Base-by-base conservation (phyloP, 2,888 invertebrate genomes). In the Eupeodes luniger region DNA sequence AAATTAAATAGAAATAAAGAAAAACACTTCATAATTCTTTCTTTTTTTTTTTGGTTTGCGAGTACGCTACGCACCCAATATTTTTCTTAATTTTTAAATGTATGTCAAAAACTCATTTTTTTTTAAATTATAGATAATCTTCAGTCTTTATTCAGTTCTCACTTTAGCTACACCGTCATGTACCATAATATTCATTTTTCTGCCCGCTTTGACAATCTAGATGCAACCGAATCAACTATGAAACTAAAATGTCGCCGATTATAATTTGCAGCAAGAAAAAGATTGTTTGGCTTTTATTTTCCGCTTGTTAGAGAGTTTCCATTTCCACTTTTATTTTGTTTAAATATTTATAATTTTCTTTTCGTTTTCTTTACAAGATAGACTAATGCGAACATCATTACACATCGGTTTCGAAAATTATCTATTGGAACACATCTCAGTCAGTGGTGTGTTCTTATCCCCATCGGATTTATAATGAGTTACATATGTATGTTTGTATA, bases 181-280 rank as follows among this genome's bases (percentile, higher is more conserved):
- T 12, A 27, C 6, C 27, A 51, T 53, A 27, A 51, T 53, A 27
- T 27, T 27, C 27, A 27, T 27, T 53, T 27, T 19, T 5, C 7
- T 16, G 36, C 4, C 51, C 51, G 66, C 27, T 66, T 61, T 5
- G 53, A 70, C 44, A 66, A 80, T 67, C 76, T 62, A 57, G 70
- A 11, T 84, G 61, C 87, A 66, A 76, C 87, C 61, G 87, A 87
- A 64, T 80, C 87, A 61, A 61, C 53, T 62, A 40, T 40, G 4
- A 84, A 80, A 87, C 87, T 87, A 66, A 72, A 83, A 75, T 62
- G 74, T 70, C 57, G 47, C 70, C 49, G 70, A 59, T 74, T 78
- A 69, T 55, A 62, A 62, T 55, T 49, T 69, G 44, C 75, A 75
- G 27, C 61, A 57, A 75, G 61, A 55, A 59, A 49, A 16, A 85